Base-by-base conservation (phyloP, 2,888 invertebrate genomes). In the Lasioglossum pauxillum region DNA sequence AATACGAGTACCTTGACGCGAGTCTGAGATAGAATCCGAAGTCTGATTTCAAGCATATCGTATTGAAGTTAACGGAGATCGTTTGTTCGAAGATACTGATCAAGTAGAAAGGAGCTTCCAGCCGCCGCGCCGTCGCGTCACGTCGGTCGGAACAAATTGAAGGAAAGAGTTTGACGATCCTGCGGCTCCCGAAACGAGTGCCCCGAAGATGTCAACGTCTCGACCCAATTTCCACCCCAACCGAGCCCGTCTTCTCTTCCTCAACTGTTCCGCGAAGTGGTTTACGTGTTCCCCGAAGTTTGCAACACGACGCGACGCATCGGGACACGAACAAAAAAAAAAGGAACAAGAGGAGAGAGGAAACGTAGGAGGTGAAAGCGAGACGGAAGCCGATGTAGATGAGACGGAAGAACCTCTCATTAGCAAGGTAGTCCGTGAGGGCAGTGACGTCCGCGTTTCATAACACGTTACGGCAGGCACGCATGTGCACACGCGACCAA, bases 401-500 rank as follows among this genome's bases (percentile, higher is more conserved):
- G 74, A 77, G 84, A 76, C 60, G 81, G 86, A 82, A 82, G 88
- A 88, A 86, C 86, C 88, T 86, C 92, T 93, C 90, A 91, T 93
- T 93, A 92, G 90, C 90, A 86, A 91, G 90, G 89, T 90, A 90
- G 88, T 90, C 89, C 87, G 81, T 75, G 86, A 86, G 86, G 86
- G 90, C 87, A 91, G 84, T 82, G 90, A 88, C 90, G 87, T 89
- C 88, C 88, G 84, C 88, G 85, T 93, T 92, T 93, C 91, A 89
- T 90, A 92, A 90, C 81, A 90, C 81, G 88, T 86, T 86, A 82
- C 81, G 75, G 41, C 72, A 72, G 75, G 82, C 89, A 82, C 80
- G 90, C 82, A 83, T 80, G 76, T 77, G 82, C 89, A 87, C 85
- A 88, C 84, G 85, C 88, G 88, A 87, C 84, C 67, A 84, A 60